Base-by-base conservation (phyloP, 2,888 invertebrate genomes). In the Athripsodes cinereus region DNA sequence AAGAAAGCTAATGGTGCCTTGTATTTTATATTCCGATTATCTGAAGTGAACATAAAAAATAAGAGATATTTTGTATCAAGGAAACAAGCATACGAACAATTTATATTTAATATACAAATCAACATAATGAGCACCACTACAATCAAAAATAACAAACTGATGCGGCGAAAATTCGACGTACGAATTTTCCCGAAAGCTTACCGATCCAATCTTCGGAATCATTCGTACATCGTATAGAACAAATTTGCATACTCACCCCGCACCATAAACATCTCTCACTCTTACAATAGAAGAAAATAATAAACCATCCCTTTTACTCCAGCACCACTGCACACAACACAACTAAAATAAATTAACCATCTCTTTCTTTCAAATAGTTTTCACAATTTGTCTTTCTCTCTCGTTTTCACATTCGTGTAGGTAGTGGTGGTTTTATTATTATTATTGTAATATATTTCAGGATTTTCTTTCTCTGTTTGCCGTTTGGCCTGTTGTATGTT, bases 181-280 rank as follows among this genome's bases (percentile, higher is more conserved):
- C 62, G 62, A 53, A 60, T 58, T 53, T 53, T 48, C 22, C 59
- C 62, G 62, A 62, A 51, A 53, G 59, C 56, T 60, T 60, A 62
- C 62, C 62, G 62, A 62, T 62, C 58, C 55, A 40, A 40, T 40
- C 40, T 40, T 40, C 40, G 40, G 40, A n/a, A 40, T 54, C 53
- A 46, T 26, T 62, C 62, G 62, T 40, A 56, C 55, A 58, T 58
- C 58, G 10, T 26, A 26, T 26, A 26, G 10, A 26, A 26, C 26
- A 26, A 3, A 8, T 31, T 31, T 31, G 6, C 13, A 40, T 8
- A 40, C 40, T 40, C 16, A 40, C 40, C 40, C 40, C 16, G 40
- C 13, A 40, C 13, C 6, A 31, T 31, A 6, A n/a, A 31, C 31
- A 11, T 31, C 6, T 31, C 6, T 31, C 31, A 11, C 31, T 11